Evolutionary conservation across 2,888 invertebrate genomes (phyloP).

Genomic region (Ferdinandea cuprea): DNA sequence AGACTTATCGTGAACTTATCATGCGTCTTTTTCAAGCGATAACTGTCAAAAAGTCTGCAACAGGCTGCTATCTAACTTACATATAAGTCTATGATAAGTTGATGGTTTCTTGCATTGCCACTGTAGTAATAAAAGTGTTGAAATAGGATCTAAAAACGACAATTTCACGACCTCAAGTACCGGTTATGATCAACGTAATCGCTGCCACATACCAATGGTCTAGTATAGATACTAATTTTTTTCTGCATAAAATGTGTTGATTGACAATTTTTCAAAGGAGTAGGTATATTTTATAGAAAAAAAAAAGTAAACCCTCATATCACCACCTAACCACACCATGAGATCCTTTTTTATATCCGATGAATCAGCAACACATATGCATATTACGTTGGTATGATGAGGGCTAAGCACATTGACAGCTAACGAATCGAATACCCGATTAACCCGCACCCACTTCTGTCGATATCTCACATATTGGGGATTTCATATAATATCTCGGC

Average conservation of each 20-base stretch:
- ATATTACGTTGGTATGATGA: conserved; percentile 38
- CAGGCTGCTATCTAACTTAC: no score
- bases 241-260: neutral
- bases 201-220: neutral
- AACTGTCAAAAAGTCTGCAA: no score
- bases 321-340: neutral
- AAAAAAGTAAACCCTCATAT: neutral
- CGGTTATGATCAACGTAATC: neutral
- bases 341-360: conserved; percentile 37
- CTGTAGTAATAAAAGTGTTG: neutral
- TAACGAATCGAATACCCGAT: conserved; percentile 34
- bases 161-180: neutral
- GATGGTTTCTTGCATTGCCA: no score
- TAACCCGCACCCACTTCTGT: conserved; percentile 8
- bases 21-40: no score
- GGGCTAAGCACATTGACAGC: conserved; percentile 54
- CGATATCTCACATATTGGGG: neutral
- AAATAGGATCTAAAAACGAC: conserved; percentile 3
- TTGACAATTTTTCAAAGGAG: neutral
- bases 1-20: no score
- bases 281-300: neutral
- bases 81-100: neutral
- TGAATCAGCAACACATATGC: neutral
- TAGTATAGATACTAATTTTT: neutral
- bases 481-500: conserved; percentile 10